phyloP scores from a whole-genome alignment of 2,113 vertebrate genomes.

The Urocolius indicus region DNA sequence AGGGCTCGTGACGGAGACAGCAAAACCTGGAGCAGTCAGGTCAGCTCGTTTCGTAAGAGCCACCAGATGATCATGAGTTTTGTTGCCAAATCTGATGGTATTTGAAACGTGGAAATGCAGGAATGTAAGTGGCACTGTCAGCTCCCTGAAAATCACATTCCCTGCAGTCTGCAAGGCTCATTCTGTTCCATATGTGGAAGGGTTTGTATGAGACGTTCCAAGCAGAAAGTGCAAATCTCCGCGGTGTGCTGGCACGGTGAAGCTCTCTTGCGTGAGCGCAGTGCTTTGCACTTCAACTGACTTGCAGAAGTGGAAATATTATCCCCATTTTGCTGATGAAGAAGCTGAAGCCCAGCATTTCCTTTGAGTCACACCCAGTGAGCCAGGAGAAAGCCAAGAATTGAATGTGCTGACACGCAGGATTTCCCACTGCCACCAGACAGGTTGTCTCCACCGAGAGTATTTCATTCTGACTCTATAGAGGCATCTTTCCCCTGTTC shows the following conservation, averaged over 20 bases:
- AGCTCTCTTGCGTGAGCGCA: constrained; percentile 34
- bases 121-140: constrained; percentile 47
- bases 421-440: constrained; percentile 56
- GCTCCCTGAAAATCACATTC: constrained; percentile 56
- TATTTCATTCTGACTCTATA: constrained; percentile 48
- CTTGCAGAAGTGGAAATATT: constrained; percentile 63
- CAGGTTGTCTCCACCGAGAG: constrained; percentile 41
- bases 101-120: constrained; percentile 29
- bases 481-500: constrained; percentile 1
- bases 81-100: constrained; percentile 12
- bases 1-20: not conserved
- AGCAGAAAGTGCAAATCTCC: constrained; percentile 47
- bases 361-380: constrained; percentile 57
- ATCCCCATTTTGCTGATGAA: constrained; percentile 59
- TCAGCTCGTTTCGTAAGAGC: not conserved
- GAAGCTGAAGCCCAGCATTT: constrained; percentile 52
- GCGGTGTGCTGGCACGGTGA: constrained; percentile 23
- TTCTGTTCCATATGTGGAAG: constrained; percentile 58
- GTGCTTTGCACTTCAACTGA: constrained; percentile 49
- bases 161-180: constrained; percentile 46
- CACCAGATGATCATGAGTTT: constrained; percentile 48
- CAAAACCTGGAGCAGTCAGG: not conserved
- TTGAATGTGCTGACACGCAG: constrained; percentile 54
- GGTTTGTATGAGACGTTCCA: constrained; percentile 64
- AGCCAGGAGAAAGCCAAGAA: constrained; percentile 53